phyloP scores from a whole-genome alignment of 2,113 vertebrate species.

The Aegotheles bennettii region DNA sequence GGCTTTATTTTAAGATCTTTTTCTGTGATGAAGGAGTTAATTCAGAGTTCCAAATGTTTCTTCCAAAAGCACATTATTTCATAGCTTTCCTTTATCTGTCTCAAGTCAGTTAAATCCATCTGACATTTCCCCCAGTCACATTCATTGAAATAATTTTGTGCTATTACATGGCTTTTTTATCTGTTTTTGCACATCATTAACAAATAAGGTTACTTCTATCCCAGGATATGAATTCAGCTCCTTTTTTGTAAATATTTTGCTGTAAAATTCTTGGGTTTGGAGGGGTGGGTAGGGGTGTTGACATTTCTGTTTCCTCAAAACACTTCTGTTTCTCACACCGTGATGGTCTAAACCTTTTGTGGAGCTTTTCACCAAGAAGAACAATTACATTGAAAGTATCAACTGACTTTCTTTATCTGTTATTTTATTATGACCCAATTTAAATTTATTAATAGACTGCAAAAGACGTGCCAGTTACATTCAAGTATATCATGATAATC shows the following conservation, averaged over 20 bases:
- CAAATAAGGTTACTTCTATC: not conserved
- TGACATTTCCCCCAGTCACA: not conserved
- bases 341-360: not conserved
- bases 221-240: not conserved
- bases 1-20: not conserved
- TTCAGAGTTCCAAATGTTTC: not conserved
- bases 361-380: not conserved
- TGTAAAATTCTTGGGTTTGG: not conserved
- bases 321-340: not conserved
- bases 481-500: not conserved
- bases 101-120: not conserved
- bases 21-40: not conserved
- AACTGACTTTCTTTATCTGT: not conserved
- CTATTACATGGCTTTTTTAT: not conserved
- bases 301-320: not conserved
- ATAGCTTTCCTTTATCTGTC: not conserved
- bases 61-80: not conserved
- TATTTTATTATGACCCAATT: not conserved
- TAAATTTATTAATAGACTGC: not conserved
- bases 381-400: not conserved
- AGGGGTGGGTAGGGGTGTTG: not conserved
- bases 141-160: not conserved
- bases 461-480: not conserved
- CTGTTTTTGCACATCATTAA: not conserved
- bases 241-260: not conserved